Evolutionary conservation across 2,888 invertebrate genomes (phyloP).

Genomic region (Diarsia dahlii): DNA sequence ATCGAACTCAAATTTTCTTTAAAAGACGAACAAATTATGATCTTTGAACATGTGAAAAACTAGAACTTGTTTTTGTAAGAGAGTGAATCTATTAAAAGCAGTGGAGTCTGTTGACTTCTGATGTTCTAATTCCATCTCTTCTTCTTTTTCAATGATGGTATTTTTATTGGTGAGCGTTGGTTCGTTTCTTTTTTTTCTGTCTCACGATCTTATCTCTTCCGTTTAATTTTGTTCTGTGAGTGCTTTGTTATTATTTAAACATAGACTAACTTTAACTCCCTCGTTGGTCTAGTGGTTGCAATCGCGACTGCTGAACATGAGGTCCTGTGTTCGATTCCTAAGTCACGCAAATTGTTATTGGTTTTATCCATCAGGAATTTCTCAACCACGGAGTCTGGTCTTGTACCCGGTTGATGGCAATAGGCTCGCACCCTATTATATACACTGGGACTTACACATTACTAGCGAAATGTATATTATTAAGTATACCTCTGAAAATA

Average conservation of each 20-base stretch:
- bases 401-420: too few relatives aligned
- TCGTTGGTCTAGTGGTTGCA: too few relatives aligned
- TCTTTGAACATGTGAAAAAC: neutral
- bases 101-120: slow-evolving; percentile 44
- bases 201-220: neutral
- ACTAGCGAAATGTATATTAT: too few relatives aligned
- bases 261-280: too few relatives aligned
- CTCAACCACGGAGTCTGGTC: too few relatives aligned
- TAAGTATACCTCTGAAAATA: too few relatives aligned
- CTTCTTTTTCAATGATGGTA: slow-evolving; percentile 39
- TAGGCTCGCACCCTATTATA: too few relatives aligned
- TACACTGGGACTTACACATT: too few relatives aligned
- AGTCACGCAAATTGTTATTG: too few relatives aligned
- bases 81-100: slow-evolving; percentile 30
- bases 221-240: slow-evolving; percentile 1
- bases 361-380: too few relatives aligned
- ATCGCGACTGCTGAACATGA: too few relatives aligned
- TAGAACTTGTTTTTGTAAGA: slow-evolving; percentile 1
- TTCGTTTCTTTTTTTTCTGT: slow-evolving; percentile 10
- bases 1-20: neutral
- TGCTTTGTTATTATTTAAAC: neutral
- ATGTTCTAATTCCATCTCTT: slow-evolving; percentile 40
- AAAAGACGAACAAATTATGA: neutral
- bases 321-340: too few relatives aligned
- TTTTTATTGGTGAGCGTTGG: slow-evolving; percentile 40